Percentiles rank a stretch among this genome's conserved stretches.
Conservation (phyloP, 2,888 invertebrate species). For the Rhodophaea formosa region DNA sequence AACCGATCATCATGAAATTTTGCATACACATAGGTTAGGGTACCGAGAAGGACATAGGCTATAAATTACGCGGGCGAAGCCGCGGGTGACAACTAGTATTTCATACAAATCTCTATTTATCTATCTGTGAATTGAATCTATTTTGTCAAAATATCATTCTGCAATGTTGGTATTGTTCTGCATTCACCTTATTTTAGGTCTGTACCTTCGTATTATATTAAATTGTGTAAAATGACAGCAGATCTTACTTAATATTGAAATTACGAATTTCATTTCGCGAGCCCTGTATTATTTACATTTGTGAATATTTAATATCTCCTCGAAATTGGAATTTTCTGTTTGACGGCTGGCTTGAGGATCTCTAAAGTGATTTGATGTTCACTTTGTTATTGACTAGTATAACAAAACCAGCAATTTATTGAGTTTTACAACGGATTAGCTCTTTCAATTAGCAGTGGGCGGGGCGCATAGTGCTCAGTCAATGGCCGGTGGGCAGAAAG, state of each 20-base stretch:
- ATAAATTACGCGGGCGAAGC: too few species aligned
- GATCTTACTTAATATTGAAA: slow-evolving; percentile 36
- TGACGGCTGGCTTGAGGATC: neutral
- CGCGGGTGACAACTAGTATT: too few species aligned
- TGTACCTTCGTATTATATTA: slow-evolving; percentile 34
- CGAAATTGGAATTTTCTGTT: slow-evolving; percentile 10
- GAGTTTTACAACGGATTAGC: too few species aligned
- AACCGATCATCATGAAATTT: too few species aligned
- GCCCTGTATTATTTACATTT: slow-evolving; percentile 23
- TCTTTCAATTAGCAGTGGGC: too few species aligned
- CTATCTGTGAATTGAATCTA: too few species aligned
- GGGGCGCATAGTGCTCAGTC: too few species aligned
- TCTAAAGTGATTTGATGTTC: neutral
- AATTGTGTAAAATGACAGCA: slow-evolving; percentile 32
- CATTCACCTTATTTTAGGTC: neutral
- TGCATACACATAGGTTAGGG: too few species aligned
- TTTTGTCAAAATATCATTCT: too few species aligned
- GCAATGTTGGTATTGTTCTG: neutral
- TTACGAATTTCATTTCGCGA: slow-evolving; percentile 30
- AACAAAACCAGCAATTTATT: neutral
- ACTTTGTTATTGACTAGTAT: neutral
- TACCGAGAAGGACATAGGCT: too few species aligned
- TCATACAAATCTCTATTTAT: too few species aligned
- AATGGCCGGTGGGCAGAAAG: too few species aligned
- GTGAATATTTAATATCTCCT: slow-evolving; percentile 13